Base-by-base conservation (phyloP, 2,797 vertebrate species). In the Paguma larvata region DNA sequence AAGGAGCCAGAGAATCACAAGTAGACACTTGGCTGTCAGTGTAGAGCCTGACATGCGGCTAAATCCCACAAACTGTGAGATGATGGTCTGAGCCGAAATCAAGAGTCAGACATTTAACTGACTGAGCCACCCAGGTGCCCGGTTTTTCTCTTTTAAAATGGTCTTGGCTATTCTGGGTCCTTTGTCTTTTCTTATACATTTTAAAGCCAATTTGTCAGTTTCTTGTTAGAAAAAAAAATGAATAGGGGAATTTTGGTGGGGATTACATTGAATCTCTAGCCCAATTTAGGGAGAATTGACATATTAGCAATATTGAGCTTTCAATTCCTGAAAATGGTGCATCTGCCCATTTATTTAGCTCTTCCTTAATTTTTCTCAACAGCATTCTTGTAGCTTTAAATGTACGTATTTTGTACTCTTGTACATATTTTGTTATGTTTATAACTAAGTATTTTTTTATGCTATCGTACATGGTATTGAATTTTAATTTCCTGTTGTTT, bases 311-410 rank as follows among this genome's bases (percentile, higher is more conserved):
- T 80, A 44, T 7, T 70, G 51, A 83, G 23, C 80, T 30, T 77
- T 93, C 18, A 67, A 1, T 86, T 56, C 75, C 79, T 59, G 4
- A 70, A 86, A 86, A 86, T 12, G 48, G 27, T 67, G 1, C 56
- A 2, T 72, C 38, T 62, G 25, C 72, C 23, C 65, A 41, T 79
- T 84, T 94, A 83, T 53, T 87, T 78, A 51, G 67, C 18, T 91
- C 59, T 75, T 91, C 79, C 19, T 92, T 85, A 59, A 32, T 12
- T 62, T 87, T 95, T 85, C n/a, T 93, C 32, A 63, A 19, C 7
- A 62, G n/a, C 4, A 27, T 65, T 89, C 94, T 94, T 97, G 19
- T 94, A 86, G 63, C 78, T 75, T 90, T 92, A 34, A 80, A 70
- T 77, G 46, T 79, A 63, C 80, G 32, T 38, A 38, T 38, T 38